Conservation (phyloP, 2,888 invertebrate species). For the Amblyjoppa proteus region DNA sequence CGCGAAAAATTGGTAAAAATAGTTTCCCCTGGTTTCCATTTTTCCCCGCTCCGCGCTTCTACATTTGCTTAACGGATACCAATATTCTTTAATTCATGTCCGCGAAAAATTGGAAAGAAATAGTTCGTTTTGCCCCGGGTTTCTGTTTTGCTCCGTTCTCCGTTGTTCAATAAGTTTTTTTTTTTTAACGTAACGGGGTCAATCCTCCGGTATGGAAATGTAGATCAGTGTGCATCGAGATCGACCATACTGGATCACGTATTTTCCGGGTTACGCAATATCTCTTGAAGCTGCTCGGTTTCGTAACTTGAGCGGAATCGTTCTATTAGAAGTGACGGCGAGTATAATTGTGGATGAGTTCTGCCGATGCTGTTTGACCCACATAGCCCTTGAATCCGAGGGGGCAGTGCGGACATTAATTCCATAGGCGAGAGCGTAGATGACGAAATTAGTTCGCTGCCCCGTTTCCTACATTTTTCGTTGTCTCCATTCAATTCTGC, state of each 20-base stretch:
- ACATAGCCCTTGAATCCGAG: constrained; percentile 43
- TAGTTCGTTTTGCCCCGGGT: too few relatives aligned
- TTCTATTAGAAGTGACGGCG: constrained; percentile 44
- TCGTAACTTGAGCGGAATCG: constrained; percentile 66
- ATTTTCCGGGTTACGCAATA: constrained; percentile 42
- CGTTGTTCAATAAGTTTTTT: too few relatives aligned
- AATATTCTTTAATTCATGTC: too few relatives aligned
- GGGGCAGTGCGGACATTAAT: constrained; percentile 28
- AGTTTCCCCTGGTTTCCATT: too few relatives aligned
- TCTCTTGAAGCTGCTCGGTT: constrained; percentile 31
- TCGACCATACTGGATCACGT: not conserved
- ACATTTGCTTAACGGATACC: too few relatives aligned
- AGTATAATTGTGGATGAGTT: constrained; percentile 53
- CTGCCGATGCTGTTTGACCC: constrained; percentile 54
- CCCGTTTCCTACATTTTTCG: constrained; percentile 17
- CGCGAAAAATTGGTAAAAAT: too few relatives aligned
- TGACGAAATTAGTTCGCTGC: constrained; percentile 49
- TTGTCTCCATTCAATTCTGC: constrained; percentile 46
- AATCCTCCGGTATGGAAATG: not conserved
- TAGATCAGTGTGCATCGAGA: not conserved
- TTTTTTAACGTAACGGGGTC: too few relatives aligned
- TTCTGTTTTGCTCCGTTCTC: too few relatives aligned
- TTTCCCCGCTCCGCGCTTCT: too few relatives aligned
- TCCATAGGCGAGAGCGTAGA: constrained; percentile 44
- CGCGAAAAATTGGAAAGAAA: too few relatives aligned